Evolutionary conservation across 2,113 vertebrate species (phyloP).

Genomic region (Amia ocellicauda): DNA sequence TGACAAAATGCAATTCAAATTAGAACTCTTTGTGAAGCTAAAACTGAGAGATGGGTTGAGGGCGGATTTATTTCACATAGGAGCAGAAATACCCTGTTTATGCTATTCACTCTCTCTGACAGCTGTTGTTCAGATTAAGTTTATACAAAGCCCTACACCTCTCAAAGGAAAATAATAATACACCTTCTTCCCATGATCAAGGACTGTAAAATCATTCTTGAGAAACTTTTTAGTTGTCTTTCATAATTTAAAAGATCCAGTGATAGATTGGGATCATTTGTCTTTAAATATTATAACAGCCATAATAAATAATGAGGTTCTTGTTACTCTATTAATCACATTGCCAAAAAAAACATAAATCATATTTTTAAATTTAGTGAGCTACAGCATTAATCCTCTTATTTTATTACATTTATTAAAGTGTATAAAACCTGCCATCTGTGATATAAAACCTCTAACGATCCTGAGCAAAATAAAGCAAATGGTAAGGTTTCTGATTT

Average conservation of each 20-base stretch:
- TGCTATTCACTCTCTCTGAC: no score
- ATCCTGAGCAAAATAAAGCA: background rate
- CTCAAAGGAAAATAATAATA: no score
- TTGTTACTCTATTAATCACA: background rate
- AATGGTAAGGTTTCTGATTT: background rate
- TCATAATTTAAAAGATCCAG: constrained; percentile 1
- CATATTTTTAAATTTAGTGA: background rate
- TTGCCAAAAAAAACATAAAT: background rate
- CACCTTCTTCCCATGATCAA: no score
- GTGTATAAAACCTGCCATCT: background rate
- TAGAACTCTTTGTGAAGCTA: no score
- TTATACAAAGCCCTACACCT: no score
- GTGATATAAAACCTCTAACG: background rate
- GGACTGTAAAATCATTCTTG: background rate
- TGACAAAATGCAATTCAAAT: no score
- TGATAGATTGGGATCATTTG: background rate
- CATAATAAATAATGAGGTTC: background rate
- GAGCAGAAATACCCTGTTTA: no score
- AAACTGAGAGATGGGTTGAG: no score
- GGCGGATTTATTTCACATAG: no score
- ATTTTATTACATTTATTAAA: background rate
- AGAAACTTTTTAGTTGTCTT: background rate
- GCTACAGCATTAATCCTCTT: background rate
- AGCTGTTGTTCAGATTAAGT: no score
- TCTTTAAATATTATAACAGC: constrained; percentile 2